Conservation (phyloP, 2,888 invertebrate genomes). For the Ceraclea dissimilis region DNA sequence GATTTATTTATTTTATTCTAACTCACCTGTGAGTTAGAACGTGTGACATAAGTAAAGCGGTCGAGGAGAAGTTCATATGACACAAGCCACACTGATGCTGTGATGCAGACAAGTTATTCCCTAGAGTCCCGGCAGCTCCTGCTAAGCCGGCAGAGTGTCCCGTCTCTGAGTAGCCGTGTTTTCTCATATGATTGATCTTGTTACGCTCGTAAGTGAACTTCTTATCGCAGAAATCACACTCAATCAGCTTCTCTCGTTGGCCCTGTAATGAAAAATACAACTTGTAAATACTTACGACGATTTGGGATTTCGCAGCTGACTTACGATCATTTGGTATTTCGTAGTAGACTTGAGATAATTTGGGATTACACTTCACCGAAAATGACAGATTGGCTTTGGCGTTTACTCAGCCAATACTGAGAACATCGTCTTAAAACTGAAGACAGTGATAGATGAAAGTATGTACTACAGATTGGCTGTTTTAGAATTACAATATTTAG, state of each 20-base stretch:
- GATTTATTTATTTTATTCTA: too few species aligned
- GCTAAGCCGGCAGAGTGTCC: background rate
- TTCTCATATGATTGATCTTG: conserved; percentile 26
- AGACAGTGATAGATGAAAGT: too few species aligned
- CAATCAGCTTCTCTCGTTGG: conserved; percentile 23
- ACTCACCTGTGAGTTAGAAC: conserved; percentile 16
- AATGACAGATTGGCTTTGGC: too few species aligned
- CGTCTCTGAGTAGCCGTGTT: conserved; percentile 19
- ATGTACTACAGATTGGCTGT: too few species aligned
- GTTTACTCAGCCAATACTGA: too few species aligned
- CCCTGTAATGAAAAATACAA: conserved; percentile 13
- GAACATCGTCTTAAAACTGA: too few species aligned
- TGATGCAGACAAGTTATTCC: background rate
- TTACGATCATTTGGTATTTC: too few species aligned
- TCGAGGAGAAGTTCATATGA: conserved; percentile 18
- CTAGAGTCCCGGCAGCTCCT: background rate
- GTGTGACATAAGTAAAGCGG: conserved; percentile 17
- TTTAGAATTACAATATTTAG: too few species aligned
- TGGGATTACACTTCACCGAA: too few species aligned
- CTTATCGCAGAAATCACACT: conserved; percentile 25
- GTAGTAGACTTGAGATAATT: too few species aligned
- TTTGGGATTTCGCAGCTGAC: too few species aligned
- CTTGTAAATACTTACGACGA: too few species aligned
- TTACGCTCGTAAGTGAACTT: conserved; percentile 26
- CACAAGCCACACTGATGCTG: conserved; percentile 21